Percentiles rank a stretch among this genome's conserved stretches.
phyloP scores from a whole-genome alignment of 2,797 vertebrate genomes.

The Epinephelus awoara region DNA sequence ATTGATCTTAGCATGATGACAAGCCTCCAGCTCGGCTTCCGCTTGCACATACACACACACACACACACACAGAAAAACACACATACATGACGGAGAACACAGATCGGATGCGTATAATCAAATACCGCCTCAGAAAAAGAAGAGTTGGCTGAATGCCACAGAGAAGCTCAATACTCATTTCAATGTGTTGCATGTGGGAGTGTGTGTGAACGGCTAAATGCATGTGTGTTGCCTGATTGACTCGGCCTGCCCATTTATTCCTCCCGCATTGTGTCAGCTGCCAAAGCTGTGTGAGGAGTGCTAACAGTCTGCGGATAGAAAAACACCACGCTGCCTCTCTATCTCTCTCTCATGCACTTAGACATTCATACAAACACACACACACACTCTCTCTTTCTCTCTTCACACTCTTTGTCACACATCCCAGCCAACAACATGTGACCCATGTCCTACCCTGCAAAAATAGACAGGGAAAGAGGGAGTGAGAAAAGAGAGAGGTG shows the following conservation, averaged over 20 bases:
- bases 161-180: constrained; percentile 40
- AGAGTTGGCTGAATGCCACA: constrained; percentile 36
- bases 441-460: constrained; percentile 52
- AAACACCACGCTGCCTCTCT: constrained; percentile 10
- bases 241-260: constrained; percentile 53
- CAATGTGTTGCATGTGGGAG: constrained; percentile 26
- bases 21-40: constrained; percentile 42
- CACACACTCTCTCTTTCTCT: constrained; percentile 37
- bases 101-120: constrained; percentile 16
- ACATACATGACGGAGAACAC: constrained; percentile 8
- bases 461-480: constrained; percentile 44
- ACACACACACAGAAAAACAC: constrained; percentile 17
- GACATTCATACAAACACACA: constrained; percentile 25
- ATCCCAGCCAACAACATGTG: constrained; percentile 53
- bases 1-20: constrained; percentile 61
- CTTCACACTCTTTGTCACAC: constrained; percentile 62
- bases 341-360: constrained; percentile 19
- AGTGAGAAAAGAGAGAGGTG: constrained; percentile 35
- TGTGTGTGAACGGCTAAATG: background rate
- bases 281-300: constrained; percentile 52
- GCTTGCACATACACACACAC: constrained; percentile 16
- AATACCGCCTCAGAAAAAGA: background rate
- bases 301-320: constrained; percentile 41
- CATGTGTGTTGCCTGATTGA: constrained; percentile 33
- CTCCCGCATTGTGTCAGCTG: constrained; percentile 83